phyloP scores from a whole-genome alignment of 2,888 invertebrate species.

The Leuctra nigra region DNA sequence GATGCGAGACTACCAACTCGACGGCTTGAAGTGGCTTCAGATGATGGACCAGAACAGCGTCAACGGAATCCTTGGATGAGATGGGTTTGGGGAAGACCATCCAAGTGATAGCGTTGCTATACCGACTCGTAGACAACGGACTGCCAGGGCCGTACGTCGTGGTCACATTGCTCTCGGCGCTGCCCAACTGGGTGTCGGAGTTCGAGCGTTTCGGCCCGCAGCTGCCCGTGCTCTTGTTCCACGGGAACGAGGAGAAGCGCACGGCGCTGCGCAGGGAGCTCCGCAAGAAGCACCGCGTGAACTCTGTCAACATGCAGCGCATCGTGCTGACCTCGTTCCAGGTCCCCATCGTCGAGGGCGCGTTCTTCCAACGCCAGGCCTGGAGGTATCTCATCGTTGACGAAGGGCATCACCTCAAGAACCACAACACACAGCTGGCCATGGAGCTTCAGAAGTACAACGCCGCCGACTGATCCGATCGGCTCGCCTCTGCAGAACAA shows the following conservation, averaged over 20 bases:
- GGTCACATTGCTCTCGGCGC: conserved; percentile 57
- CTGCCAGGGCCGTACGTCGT: conserved; percentile 52
- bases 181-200: conserved; percentile 61
- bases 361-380: conserved; percentile 38
- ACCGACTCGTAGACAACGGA: conserved; percentile 45
- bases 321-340: conserved; percentile 57
- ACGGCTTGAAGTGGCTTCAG: conserved; percentile 52
- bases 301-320: conserved; percentile 40
- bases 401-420: conserved; percentile 65
- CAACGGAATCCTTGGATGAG: conserved; percentile 60
- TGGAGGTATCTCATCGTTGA: conserved; percentile 62
- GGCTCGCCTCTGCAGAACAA: conserved; percentile 70
- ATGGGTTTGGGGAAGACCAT: conserved; percentile 46
- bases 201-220: conserved; percentile 57
- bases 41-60: conserved; percentile 52
- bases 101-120: conserved; percentile 40
- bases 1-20: conserved; percentile 48
- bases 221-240: conserved; percentile 51
- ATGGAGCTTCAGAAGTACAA: too few species aligned
- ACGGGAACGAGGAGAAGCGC: conserved; percentile 45
- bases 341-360: conserved; percentile 41
- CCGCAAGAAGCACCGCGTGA: conserved; percentile 33
- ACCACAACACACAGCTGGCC: conserved; percentile 49
- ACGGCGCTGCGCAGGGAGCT: conserved; percentile 35
- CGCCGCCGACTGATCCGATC: too few species aligned